phyloP scores from a whole-genome alignment of 2,797 vertebrate species.

The Kryptolebias ocellatus region DNA sequence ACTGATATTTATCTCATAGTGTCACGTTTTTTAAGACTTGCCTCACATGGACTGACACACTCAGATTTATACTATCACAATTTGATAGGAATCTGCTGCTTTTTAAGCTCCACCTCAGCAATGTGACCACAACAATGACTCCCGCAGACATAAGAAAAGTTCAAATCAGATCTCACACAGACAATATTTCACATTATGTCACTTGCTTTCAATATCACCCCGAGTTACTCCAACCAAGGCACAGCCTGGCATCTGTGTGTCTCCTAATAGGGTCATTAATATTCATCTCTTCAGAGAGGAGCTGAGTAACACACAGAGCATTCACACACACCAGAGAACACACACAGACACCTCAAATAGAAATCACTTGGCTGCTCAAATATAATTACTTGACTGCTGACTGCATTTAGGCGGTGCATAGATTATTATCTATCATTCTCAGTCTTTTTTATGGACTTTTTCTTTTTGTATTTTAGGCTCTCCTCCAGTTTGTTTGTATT shows the following conservation, averaged over 20 bases:
- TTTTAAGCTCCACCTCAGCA: conserved; percentile 52
- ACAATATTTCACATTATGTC: conserved; percentile 59
- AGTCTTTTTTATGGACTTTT: conserved; percentile 14
- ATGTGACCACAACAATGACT: conserved; percentile 47
- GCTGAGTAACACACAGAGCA: conserved; percentile 53
- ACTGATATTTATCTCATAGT: conserved; percentile 32
- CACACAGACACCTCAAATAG: conserved; percentile 43
- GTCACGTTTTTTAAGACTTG: conserved; percentile 27
- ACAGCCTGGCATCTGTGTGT: conserved; percentile 59
- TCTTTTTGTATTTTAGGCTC: conserved; percentile 14
- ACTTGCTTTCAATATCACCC: conserved; percentile 57
- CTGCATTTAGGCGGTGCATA: conserved; percentile 59
- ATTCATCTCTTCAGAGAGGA: conserved; percentile 73
- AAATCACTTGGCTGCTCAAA: conserved; percentile 72
- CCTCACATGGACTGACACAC: conserved; percentile 49
- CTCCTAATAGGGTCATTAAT: conserved; percentile 74
- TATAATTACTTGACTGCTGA: conserved; percentile 72
- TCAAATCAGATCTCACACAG: conserved; percentile 46
- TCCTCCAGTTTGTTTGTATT: neutral
- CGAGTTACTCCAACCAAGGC: conserved; percentile 61
- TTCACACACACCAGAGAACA: conserved; percentile 42
- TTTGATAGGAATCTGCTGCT: conserved; percentile 40
- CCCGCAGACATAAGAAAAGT: conserved; percentile 34
- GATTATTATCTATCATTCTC: conserved; percentile 42
- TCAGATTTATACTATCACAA: conserved; percentile 50